phyloP scores from a whole-genome alignment of 2,888 invertebrate genomes.

The Cheilosia vernalis region DNA sequence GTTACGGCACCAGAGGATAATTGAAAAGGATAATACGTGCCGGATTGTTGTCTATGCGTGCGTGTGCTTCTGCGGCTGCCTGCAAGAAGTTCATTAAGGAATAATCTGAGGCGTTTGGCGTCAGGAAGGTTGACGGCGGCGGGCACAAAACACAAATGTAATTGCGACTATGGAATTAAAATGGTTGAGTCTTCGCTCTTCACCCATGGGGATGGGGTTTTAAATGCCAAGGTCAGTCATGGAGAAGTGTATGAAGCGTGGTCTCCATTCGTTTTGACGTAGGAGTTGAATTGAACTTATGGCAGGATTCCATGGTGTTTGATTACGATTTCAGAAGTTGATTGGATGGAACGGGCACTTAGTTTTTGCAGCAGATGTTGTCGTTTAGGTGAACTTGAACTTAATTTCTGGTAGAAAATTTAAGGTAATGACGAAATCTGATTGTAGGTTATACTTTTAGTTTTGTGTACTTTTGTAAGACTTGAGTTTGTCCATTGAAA shows the following conservation, averaged over 20 bases:
- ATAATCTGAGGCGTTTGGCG: slow-evolving; percentile 67
- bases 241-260: neutral
- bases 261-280: slow-evolving; percentile 23
- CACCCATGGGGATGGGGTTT: slow-evolving; percentile 11
- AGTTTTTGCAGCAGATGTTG: neutral
- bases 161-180: slow-evolving; percentile 66
- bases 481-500: no score
- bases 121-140: slow-evolving; percentile 63
- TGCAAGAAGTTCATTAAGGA: slow-evolving; percentile 61
- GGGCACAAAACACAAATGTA: slow-evolving; percentile 59
- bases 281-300: slow-evolving; percentile 32
- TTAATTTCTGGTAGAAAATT: neutral
- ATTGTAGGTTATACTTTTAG: no score
- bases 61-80: slow-evolving; percentile 26
- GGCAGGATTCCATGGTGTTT: slow-evolving; percentile 46
- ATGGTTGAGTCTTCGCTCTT: slow-evolving; percentile 17
- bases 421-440: neutral
- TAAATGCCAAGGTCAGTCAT: slow-evolving; percentile 61
- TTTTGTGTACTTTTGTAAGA: no score
- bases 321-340: slow-evolving; percentile 21
- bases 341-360: slow-evolving; percentile 18
- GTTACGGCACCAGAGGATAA: slow-evolving; percentile 36
- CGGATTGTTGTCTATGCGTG: slow-evolving; percentile 50
- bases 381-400: neutral
- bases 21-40: slow-evolving; percentile 68